Percentiles rank a stretch among this genome's conserved stretches.
These are phyloP conservation scores for Muschampia plurimacula DNA, from an alignment of 2,888 invertebrate genomes.

Conservation along the genomic window DNA sequence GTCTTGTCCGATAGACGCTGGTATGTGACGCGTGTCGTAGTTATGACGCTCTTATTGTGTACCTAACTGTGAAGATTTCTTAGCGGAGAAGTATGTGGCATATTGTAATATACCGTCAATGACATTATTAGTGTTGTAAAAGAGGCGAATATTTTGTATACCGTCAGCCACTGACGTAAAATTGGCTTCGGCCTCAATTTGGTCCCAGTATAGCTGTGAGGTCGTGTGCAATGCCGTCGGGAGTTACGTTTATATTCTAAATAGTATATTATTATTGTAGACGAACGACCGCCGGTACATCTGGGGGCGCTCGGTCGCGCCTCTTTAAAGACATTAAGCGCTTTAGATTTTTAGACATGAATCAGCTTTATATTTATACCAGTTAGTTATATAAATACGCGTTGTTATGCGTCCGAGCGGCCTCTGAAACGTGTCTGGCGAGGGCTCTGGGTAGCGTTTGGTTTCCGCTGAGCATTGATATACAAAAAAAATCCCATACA, in stretches of 20 bases:
- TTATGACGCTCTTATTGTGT: conserved; percentile 6
- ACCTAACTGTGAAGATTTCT: conserved; percentile 12
- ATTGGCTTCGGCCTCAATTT: conserved; percentile 18
- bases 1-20: conserved; percentile 30
- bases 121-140: conserved; percentile 26
- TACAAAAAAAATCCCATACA: no score
- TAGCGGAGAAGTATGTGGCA: not conserved
- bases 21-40: conserved; percentile 11
- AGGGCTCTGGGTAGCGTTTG: not conserved
- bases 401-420: conserved; percentile 6
- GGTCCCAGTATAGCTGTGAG: not conserved
- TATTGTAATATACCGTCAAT: conserved; percentile 14
- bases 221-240: conserved; percentile 4
- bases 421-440: conserved; percentile 4
- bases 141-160: conserved; percentile 33
- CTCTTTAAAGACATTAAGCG: conserved; percentile 16
- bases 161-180: conserved; percentile 32
- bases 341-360: conserved; percentile 24
- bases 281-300: conserved; percentile 8
- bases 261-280: conserved; percentile 12
- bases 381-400: conserved; percentile 19
- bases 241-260: conserved; percentile 34
- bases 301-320: conserved; percentile 7
- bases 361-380: conserved; percentile 30
- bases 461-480: not conserved